Base-by-base conservation (phyloP, 2,113 vertebrate genomes). In the Seriola quinqueradiata region DNA sequence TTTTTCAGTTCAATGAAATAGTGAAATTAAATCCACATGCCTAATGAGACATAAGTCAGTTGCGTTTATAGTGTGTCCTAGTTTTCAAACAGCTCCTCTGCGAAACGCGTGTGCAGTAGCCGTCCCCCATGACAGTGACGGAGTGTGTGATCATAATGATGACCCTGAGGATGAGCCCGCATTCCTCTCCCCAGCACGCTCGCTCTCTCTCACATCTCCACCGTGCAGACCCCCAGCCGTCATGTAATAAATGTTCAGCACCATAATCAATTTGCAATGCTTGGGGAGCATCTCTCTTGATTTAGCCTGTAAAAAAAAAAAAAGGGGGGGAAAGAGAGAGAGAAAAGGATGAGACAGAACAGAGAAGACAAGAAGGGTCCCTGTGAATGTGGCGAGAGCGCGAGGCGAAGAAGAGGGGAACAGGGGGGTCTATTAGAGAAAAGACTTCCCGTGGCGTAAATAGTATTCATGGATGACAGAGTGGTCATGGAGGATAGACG, bases 201-300 rank as follows among this genome's bases (percentile, higher is more conserved):
- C 72, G 48, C 86, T 79, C 71, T 85, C 78, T 85, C 88, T 82
- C 84, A 68, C 86, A 86, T 84, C 88, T 83, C 76, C n/a, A 68
- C 84, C 86, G 46, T 60, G 85, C 89, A 89, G 86, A 92, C 88
- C 87, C 63, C 90, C 89, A 83, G 90, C 91, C 75, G 87, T 91
- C 93, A 92, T 94, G 92, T 95, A 95, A 95, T 95, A 95, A 94
- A 96, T 95, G 94, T 95, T 95, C 84, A 76, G 87, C 61, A 77
- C 88, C 77, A 87, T 95, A 96, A 96, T 96, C 94, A 95, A 95
- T 96, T 96, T 92, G 94, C 89, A 91, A 95, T 94, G 96, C 93
- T 91, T 83, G 57, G 85, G 85, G 90, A 92, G 91, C 93, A 95
- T 95, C 91, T 93, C 92, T 89, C 88, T 91, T 85, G 91, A 93